Conservation (phyloP, 2,888 invertebrate species). For the Diploptera punctata region DNA sequence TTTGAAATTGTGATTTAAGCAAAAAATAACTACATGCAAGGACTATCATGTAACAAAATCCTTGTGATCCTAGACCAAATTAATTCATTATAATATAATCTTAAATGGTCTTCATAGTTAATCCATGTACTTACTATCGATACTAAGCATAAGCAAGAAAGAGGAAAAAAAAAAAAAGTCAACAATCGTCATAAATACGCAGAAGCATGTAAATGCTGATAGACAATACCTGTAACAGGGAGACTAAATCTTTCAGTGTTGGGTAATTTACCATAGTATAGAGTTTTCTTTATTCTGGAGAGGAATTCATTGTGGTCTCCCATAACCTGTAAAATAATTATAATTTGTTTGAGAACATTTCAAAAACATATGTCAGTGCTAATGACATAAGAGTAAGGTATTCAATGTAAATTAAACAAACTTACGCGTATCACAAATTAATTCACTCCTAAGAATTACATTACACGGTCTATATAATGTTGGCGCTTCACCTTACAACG, state of each 20-base stretch:
- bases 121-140: too few relatives aligned
- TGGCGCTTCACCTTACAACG: not conserved
- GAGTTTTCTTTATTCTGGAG: slow-evolving; percentile 82
- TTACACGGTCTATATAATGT: not conserved
- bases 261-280: slow-evolving; percentile 87
- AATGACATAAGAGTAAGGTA: not conserved
- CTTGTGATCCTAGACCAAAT: too few relatives aligned
- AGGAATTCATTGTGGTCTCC: slow-evolving; percentile 79
- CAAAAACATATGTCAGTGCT: not conserved
- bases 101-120: too few relatives aligned
- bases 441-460: not conserved
- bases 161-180: too few relatives aligned
- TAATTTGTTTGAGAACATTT: not conserved
- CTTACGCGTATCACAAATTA: too few relatives aligned
- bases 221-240: slow-evolving; percentile 74
- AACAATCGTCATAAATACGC: too few relatives aligned
- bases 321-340: slow-evolving; percentile 63
- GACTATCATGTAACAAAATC: too few relatives aligned
- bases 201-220: too few relatives aligned
- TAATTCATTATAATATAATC: too few relatives aligned
- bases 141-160: too few relatives aligned
- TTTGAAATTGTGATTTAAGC: too few relatives aligned
- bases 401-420: not conserved
- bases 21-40: too few relatives aligned
- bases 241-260: slow-evolving; percentile 73